Conservation (phyloP, 2,888 invertebrate genomes). For the Gastrophysa polygoni region DNA sequence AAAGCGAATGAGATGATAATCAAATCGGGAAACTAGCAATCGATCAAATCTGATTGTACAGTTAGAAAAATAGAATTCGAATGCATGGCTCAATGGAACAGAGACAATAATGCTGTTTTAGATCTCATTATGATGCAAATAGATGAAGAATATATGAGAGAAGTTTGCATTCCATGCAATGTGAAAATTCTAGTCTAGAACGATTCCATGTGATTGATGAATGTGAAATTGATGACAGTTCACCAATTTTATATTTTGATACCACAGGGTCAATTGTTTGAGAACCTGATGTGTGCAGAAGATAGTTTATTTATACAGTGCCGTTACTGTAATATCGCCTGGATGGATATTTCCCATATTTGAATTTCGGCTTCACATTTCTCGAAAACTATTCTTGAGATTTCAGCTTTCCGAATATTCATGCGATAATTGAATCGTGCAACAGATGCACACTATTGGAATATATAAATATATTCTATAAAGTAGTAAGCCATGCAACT, state of each 20-base stretch:
- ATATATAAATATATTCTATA: slow-evolving; percentile 9
- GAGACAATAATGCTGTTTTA: slow-evolving; percentile 19
- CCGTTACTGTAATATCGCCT: slow-evolving; percentile 1
- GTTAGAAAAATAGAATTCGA: slow-evolving; percentile 31
- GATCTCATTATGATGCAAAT: slow-evolving; percentile 26
- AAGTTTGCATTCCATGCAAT: slow-evolving; percentile 32
- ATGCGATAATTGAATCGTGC: slow-evolving; percentile 19
- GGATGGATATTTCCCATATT: slow-evolving; percentile 19
- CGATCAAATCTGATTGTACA: slow-evolving; percentile 26
- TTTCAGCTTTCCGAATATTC: slow-evolving; percentile 27
- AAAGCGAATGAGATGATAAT: neutral
- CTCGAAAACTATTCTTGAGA: slow-evolving; percentile 19
- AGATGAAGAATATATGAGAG: slow-evolving; percentile 31
- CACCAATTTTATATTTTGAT: slow-evolving; percentile 34
- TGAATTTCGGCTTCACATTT: slow-evolving; percentile 15
- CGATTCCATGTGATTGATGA: slow-evolving; percentile 20
- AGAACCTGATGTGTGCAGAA: slow-evolving; percentile 22
- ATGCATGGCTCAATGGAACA: slow-evolving; percentile 14
- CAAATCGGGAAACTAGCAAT: slow-evolving; percentile 15
- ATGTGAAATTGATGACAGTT: neutral
- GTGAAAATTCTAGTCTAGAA: slow-evolving; percentile 32
- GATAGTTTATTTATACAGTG: slow-evolving; percentile 12
- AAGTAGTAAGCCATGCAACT: neutral
- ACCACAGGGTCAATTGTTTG: slow-evolving; percentile 31
- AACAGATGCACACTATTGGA: slow-evolving; percentile 14